Evolutionary conservation across 2,797 vertebrate species (phyloP).

Genomic region (Dromococcyx pavoninus): DNA sequence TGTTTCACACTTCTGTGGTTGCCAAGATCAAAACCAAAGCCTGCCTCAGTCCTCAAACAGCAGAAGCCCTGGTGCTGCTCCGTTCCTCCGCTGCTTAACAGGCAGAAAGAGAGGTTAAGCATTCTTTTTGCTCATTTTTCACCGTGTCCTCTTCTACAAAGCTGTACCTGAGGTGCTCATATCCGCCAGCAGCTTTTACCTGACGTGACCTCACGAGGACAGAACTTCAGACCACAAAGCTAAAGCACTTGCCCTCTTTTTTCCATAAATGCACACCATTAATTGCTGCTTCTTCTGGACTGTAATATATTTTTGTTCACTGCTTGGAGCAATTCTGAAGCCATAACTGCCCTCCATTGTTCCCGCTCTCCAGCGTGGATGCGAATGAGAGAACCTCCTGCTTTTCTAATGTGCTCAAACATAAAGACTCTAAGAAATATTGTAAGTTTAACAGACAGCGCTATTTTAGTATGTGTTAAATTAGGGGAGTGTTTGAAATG

Average conservation of each 20-base stretch:
- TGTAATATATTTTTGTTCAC: neutral
- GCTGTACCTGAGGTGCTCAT: neutral
- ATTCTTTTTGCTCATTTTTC: neutral
- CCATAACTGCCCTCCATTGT: neutral
- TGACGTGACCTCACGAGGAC: neutral
- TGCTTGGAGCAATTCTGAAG: neutral
- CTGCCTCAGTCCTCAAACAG: neutral
- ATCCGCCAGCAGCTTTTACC: neutral
- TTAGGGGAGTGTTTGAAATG: neutral
- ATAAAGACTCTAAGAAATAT: neutral
- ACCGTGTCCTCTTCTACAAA: neutral
- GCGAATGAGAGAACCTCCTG: neutral
- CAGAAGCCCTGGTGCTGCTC: neutral
- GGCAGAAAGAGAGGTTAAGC: neutral
- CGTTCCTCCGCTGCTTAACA: neutral
- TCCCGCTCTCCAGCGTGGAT: accelerated
- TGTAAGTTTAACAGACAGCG: accelerated
- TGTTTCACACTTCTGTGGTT: neutral
- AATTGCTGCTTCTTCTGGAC: neutral
- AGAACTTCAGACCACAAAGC: neutral
- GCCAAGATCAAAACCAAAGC: neutral
- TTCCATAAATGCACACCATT: neutral
- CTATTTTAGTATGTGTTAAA: neutral
- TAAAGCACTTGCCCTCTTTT: neutral
- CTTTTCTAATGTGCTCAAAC: neutral